Conservation (phyloP, 2,797 vertebrate species). For the Lates japonicus region DNA sequence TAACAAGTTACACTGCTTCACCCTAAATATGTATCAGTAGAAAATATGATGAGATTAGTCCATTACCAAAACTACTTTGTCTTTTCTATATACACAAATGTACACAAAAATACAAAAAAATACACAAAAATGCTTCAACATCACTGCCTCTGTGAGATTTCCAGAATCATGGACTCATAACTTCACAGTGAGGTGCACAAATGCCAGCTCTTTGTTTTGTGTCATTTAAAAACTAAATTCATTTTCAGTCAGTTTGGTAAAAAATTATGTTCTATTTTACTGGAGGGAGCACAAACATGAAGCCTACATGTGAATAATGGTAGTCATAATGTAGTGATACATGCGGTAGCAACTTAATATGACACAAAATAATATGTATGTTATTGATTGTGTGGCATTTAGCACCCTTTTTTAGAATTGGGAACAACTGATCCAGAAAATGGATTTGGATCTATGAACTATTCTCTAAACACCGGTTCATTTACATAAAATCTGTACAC, state of each 20-base stretch:
- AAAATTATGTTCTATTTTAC: not conserved
- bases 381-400: constrained; percentile 4
- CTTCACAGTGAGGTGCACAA: not conserved
- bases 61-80: constrained; percentile 11
- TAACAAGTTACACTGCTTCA: not conserved
- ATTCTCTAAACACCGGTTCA: not conserved
- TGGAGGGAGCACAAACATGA: not conserved
- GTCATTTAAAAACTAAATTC: not conserved
- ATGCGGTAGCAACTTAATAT: not conserved
- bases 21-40: not conserved
- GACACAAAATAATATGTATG: not conserved
- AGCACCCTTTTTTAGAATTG: not conserved
- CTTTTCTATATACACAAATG: constrained; percentile 46
- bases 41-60: constrained; percentile 4
- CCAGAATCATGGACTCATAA: not conserved
- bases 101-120: constrained; percentile 45
- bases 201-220: not conserved
- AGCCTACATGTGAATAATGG: not conserved
- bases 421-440: constrained; percentile 21
- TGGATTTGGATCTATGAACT: not conserved
- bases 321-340: not conserved
- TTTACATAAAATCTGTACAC: not conserved
- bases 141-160: not conserved
- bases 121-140: not conserved
- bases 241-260: not conserved